Base-by-base conservation (phyloP, 1,140 invertebrate genomes). In the Chrysopa pallens region DNA sequence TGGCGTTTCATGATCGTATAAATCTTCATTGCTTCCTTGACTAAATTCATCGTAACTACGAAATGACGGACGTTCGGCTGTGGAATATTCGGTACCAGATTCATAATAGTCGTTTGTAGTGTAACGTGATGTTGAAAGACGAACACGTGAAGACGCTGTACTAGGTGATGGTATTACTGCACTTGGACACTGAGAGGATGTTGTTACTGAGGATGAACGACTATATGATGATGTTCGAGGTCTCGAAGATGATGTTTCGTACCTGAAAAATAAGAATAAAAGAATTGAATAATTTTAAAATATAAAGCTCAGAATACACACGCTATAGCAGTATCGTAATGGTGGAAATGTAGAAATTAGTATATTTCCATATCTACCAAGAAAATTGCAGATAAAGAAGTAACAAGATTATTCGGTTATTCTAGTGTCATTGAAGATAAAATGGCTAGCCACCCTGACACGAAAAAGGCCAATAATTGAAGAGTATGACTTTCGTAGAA, bases 11-110 rank as follows among this genome's bases (percentile, higher is more conserved):
- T 66, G 63, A 42, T 73, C 61, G 43, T 63, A 61, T 14, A 49
- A 65, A 43, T 78, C 74, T 42, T 77, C 72, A 29, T 63, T 68
- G 52, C 73, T 73, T 8, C 74, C 72, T 52, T 76, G 72, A 53
- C 69, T 73, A 48, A 70, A 73, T 48, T 78, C 75, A 49, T 77
- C 74, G 49, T 73, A 70, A 49, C 65, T 73, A 37, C 74, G 66
- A 56, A 73, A 72, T 67, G 57, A 4, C 64, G 54, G n/a, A 52
- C 56, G 27, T 29, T 43, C 12, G 12, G 23, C 54, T 46, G 37
- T 52, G 54, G 40, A 56, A 51, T 44, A 66, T 43, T 45, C 63
- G 39, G 46, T 38, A 51, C 37, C 56, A 45, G 12, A 50, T 49
- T 57, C 61, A 50, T 46, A 60, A 50, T 56, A 63, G 48, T 50